These are phyloP conservation scores for Agriotes lineatus DNA, from an alignment of 2,888 invertebrate genomes.

Conservation along the genomic window DNA sequence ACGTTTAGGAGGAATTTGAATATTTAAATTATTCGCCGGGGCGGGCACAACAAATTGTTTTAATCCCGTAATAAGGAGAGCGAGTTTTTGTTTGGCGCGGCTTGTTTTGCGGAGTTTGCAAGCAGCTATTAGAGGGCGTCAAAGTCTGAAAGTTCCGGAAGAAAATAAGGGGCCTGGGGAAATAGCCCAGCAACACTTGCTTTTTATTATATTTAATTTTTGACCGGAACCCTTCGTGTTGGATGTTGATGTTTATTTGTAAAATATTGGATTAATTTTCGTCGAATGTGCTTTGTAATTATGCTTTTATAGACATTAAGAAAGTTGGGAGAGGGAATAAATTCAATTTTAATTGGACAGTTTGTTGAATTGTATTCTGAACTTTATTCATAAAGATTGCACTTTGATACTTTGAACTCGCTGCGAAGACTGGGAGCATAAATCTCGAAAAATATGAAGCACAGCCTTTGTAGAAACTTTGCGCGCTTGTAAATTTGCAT, in stretches of 20 bases:
- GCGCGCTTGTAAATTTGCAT: slow-evolving; percentile 37
- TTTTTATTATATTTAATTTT: slow-evolving; percentile 49
- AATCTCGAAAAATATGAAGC: slow-evolving; percentile 36
- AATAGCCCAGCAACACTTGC: slow-evolving; percentile 44
- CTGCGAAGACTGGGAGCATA: slow-evolving; percentile 20
- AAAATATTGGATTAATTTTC: slow-evolving; percentile 48
- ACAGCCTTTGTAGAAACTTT: slow-evolving; percentile 31
- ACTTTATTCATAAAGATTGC: slow-evolving; percentile 48
- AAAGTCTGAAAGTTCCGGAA: slow-evolving; percentile 11
- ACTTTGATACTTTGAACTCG: slow-evolving; percentile 44
- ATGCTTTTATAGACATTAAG: slow-evolving; percentile 48
- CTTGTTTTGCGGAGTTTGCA: neutral
- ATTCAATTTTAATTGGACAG: slow-evolving; percentile 47
- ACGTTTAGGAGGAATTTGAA: slow-evolving; percentile 41
- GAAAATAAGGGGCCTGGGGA: slow-evolving; percentile 16
- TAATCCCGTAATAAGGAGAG: slow-evolving; percentile 7
- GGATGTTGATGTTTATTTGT: slow-evolving; percentile 45
- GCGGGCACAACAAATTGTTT: slow-evolving; percentile 27
- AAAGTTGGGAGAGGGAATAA: slow-evolving; percentile 44
- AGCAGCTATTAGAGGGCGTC: slow-evolving; percentile 2
- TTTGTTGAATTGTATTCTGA: slow-evolving; percentile 41
- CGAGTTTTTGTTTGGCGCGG: slow-evolving; percentile 3
- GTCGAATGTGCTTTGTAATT: slow-evolving; percentile 44
- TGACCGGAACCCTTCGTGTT: slow-evolving; percentile 36
- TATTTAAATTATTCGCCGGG: slow-evolving; percentile 37